These are phyloP conservation scores for Atta cephalotes DNA, from an alignment of 1,140 invertebrate species.

Conservation along the genomic window DNA sequence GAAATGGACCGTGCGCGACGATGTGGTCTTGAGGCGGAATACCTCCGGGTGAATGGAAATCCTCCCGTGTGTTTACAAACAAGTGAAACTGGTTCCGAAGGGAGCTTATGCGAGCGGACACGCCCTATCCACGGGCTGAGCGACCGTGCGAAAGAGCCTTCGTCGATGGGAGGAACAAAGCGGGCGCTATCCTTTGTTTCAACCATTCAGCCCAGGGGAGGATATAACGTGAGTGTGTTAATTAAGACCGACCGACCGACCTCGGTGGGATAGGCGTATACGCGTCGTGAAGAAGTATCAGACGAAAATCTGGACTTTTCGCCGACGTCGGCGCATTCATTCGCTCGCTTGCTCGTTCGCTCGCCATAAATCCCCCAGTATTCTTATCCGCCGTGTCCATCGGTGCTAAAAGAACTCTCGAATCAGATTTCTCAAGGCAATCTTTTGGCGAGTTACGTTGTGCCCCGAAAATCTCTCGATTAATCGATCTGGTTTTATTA, in stretches of 20 bases:
- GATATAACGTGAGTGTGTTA: conserved; percentile 75
- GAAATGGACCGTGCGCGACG: conserved; percentile 58
- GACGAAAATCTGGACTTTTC: conserved; percentile 51
- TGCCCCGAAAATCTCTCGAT: conserved; percentile 34
- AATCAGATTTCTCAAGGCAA: conserved; percentile 55
- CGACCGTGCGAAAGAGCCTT: conserved; percentile 74
- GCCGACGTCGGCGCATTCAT: not conserved
- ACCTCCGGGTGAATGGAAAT: conserved; percentile 65
- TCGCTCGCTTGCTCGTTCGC: conserved; percentile 7
- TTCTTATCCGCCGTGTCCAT: conserved; percentile 48
- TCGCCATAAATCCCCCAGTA: conserved; percentile 41
- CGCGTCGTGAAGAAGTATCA: conserved; percentile 44
- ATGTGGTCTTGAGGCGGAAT: conserved; percentile 47
- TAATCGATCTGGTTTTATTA: conserved; percentile 40
- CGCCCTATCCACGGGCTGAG: conserved; percentile 66
- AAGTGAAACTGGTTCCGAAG: conserved; percentile 76
- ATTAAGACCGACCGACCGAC: conserved; percentile 69
- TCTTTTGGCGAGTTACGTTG: conserved; percentile 50
- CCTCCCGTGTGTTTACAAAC: conserved; percentile 75
- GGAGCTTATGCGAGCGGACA: conserved; percentile 70
- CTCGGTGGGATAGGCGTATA: conserved; percentile 28
- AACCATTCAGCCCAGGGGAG: conserved; percentile 65
- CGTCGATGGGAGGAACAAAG: conserved; percentile 71
- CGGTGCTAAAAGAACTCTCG: conserved; percentile 55
- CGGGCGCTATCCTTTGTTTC: conserved; percentile 74